Conservation (phyloP, 2,113 vertebrate species). For the Oenanthe melanoleuca region DNA sequence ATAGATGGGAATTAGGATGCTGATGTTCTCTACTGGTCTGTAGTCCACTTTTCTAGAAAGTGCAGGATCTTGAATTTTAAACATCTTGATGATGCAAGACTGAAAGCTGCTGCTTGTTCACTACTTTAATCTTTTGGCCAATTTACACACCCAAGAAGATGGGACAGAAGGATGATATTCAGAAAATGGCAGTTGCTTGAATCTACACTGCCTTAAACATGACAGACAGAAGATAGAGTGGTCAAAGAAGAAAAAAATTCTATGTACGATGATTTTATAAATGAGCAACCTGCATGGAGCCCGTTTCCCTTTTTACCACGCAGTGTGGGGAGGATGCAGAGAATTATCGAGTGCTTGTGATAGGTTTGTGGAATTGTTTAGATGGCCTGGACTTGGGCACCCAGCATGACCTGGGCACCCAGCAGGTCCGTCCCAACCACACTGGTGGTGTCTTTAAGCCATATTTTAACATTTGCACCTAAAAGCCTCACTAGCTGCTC, state of each 20-base stretch:
- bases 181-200: neutral
- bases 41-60: neutral
- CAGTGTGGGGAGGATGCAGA: neutral
- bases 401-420: neutral
- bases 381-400: neutral
- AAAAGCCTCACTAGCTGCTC: neutral
- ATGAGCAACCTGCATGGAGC: neutral
- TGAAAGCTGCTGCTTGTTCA: neutral
- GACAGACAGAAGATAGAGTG: neutral
- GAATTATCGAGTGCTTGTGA: neutral
- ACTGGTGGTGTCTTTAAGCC: neutral
- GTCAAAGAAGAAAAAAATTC: neutral
- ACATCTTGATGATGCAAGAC: neutral
- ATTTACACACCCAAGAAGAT: neutral
- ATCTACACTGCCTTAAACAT: neutral
- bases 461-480: neutral
- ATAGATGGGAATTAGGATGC: neutral
- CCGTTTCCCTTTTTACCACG: neutral
- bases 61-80: neutral
- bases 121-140: neutral
- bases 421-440: neutral
- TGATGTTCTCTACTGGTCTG: neutral
- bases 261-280: neutral
- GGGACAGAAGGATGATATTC: neutral
- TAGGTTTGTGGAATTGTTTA: neutral